Conservation (phyloP, 2,888 invertebrate species). For the Rotaria macrura region DNA sequence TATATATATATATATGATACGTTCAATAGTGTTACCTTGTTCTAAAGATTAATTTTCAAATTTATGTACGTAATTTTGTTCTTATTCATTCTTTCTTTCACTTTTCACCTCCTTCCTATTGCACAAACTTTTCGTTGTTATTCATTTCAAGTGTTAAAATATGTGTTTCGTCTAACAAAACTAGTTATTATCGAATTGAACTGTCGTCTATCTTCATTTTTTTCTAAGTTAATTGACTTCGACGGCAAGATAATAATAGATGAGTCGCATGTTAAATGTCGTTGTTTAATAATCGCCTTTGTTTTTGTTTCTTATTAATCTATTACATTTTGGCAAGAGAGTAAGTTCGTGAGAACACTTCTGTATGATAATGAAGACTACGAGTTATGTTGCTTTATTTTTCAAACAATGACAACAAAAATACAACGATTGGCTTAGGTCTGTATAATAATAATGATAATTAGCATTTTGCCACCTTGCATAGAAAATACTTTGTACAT, state of each 20-base stretch:
- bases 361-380: background rate
- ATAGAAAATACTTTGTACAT: background rate
- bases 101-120: too few species aligned
- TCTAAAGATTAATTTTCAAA: background rate
- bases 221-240: background rate
- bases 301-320: background rate
- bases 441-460: background rate
- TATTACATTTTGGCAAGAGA: background rate
- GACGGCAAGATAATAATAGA: background rate
- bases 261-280: background rate
- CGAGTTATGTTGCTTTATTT: background rate
- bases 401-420: background rate
- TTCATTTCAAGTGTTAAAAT: too few species aligned
- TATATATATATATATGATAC: background rate
- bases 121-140: too few species aligned
- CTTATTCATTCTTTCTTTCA: too few species aligned
- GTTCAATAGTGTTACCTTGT: background rate
- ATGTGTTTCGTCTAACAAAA: background rate
- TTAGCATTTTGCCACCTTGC: background rate
- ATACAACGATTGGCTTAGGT: background rate
- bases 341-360: background rate
- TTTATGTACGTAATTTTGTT: background rate
- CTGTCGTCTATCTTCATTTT: background rate
- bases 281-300: background rate
- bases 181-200: background rate